Percentiles rank a stretch among this genome's conserved stretches.
phyloP scores from a whole-genome alignment of 2,797 vertebrate genomes.

The Mormyrops boulengeri region DNA sequence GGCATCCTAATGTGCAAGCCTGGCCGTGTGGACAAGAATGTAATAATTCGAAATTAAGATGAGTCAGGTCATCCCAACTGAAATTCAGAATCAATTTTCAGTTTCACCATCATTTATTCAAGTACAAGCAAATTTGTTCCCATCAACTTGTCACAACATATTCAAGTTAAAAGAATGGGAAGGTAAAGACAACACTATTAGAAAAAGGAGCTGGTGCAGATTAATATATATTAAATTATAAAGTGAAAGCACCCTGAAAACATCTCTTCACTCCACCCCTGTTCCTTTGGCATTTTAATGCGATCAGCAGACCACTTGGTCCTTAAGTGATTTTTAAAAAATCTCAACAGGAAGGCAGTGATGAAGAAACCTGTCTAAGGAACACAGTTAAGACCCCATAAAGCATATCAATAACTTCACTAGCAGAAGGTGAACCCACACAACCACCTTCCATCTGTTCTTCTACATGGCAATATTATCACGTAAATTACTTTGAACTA shows the following conservation, averaged over 20 bases:
- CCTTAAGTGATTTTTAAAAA: background rate
- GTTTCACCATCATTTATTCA: slow-evolving; percentile 37
- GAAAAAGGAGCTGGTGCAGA: slow-evolving; percentile 2
- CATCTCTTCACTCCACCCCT: slow-evolving; percentile 19
- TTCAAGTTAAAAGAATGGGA: background rate
- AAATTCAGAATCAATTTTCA: slow-evolving; percentile 8
- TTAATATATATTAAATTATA: slow-evolving; percentile 25
- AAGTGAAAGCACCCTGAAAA: slow-evolving; percentile 19
- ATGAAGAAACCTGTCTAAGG: background rate
- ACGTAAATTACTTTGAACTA: background rate
- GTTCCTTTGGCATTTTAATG: slow-evolving; percentile 33
- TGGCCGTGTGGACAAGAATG: background rate
- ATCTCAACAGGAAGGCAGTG: slow-evolving; percentile 5
- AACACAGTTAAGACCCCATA: background rate
- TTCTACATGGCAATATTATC: background rate
- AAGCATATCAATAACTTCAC: background rate
- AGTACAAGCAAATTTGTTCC: slow-evolving; percentile 31
- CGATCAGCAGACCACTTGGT: slow-evolving; percentile 17
- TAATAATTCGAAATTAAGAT: background rate
- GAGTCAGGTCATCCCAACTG: background rate
- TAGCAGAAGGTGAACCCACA: background rate
- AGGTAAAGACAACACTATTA: background rate
- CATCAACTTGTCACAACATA: slow-evolving; percentile 30
- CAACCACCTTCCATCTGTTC: background rate
- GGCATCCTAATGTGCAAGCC: background rate